Evolutionary conservation across 2,113 vertebrate genomes (phyloP).

Genomic region (Colossoma macropomum): DNA sequence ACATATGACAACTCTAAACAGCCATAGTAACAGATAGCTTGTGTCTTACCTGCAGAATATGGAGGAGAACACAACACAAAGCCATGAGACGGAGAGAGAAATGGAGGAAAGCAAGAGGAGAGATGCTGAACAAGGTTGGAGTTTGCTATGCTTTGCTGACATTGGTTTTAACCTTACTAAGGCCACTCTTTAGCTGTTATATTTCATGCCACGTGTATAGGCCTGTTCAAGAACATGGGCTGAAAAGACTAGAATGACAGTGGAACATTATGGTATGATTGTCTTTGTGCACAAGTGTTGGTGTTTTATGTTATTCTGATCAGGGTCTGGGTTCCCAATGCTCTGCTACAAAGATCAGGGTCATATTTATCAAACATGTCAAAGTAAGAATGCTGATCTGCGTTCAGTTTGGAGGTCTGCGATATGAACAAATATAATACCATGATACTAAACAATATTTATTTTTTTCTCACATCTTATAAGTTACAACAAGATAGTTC

Average conservation of each 20-base stretch:
- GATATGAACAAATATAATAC: no score
- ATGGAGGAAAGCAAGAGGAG: not conserved
- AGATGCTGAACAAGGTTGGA: slow-evolving; percentile 40
- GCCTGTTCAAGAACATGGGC: not conserved
- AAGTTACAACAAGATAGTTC: no score
- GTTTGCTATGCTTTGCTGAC: not conserved
- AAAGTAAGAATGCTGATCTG: not conserved
- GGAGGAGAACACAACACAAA: slow-evolving; percentile 27
- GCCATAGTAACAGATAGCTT: no score
- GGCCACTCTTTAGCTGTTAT: not conserved
- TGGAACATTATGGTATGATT: not conserved
- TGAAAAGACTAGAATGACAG: not conserved
- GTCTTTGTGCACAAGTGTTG: not conserved
- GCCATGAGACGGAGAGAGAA: slow-evolving; percentile 17
- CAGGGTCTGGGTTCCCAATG: not conserved
- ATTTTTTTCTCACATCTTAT: no score
- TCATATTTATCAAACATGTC: not conserved
- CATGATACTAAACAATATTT: no score
- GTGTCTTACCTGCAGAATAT: slow-evolving; percentile 38
- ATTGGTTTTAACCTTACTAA: not conserved
- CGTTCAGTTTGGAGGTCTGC: no score
- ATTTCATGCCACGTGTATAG: not conserved
- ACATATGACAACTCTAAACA: not conserved
- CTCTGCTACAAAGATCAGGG: not conserved
- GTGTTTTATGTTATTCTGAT: not conserved